Percentiles rank a stretch among this genome's conserved stretches.
Evolutionary conservation across 2,888 invertebrate genomes (phyloP).

Genomic region (Oscheius myriophilus): DNA sequence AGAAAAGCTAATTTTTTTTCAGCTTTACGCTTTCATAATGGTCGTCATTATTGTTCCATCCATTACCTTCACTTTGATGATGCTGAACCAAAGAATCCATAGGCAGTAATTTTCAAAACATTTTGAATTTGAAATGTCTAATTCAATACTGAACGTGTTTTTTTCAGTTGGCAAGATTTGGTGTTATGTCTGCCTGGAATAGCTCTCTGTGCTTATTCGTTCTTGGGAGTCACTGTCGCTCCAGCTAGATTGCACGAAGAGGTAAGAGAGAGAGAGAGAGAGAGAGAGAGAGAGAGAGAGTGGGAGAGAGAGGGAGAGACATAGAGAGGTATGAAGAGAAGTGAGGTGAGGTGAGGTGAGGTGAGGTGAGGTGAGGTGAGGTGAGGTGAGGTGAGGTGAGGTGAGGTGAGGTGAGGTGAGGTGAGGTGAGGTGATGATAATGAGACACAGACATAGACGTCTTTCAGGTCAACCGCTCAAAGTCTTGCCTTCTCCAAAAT

Average conservation of each 20-base stretch:
- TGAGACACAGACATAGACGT: background rate
- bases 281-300: too few relatives aligned
- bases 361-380: too few relatives aligned
- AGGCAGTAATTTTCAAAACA: background rate
- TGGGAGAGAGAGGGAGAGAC: too few relatives aligned
- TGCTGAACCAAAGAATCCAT: slow-evolving; percentile 51
- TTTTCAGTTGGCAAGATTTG: slow-evolving; percentile 36
- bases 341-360: too few relatives aligned
- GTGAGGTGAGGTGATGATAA: too few relatives aligned
- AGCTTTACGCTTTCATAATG: slow-evolving; percentile 50
- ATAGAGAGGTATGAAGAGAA: too few relatives aligned
- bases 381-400: too few relatives aligned
- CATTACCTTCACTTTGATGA: slow-evolving; percentile 46
- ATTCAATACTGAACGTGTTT: background rate
- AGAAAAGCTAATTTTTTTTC: background rate
- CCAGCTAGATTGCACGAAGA: slow-evolving; percentile 49
- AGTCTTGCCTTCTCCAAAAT: slow-evolving; percentile 51
- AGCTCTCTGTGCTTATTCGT: slow-evolving; percentile 45
- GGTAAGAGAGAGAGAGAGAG: background rate
- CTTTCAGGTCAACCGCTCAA: slow-evolving; percentile 73
- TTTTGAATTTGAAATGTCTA: background rate
- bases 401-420: too few relatives aligned
- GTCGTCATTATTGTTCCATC: slow-evolving; percentile 27
- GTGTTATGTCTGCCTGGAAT: slow-evolving; percentile 48
- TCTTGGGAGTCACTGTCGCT: slow-evolving; percentile 48